phyloP scores from a whole-genome alignment of 2,797 vertebrate genomes.

The Pelobates cultripes region DNA sequence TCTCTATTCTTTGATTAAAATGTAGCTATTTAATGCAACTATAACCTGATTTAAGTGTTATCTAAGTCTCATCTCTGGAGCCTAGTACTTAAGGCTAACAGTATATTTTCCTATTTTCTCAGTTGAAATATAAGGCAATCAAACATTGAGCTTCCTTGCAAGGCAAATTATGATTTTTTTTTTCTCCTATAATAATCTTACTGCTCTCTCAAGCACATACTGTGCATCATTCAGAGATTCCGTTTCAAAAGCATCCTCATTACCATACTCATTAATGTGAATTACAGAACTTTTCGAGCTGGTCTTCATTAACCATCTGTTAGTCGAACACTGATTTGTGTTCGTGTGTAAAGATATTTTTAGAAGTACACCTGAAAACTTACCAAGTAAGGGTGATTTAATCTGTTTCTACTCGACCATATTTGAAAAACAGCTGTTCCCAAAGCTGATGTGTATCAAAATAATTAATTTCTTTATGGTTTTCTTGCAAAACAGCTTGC shows the following conservation, averaged over 20 bases:
- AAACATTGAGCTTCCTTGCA: slow-evolving; percentile 31
- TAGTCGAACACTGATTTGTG: slow-evolving; percentile 73
- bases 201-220: slow-evolving; percentile 70
- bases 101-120: slow-evolving; percentile 17
- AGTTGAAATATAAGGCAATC: slow-evolving; percentile 53
- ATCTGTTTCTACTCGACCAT: slow-evolving; percentile 62
- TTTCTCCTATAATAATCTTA: slow-evolving; percentile 62
- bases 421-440: slow-evolving; percentile 33
- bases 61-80: neutral
- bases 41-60: neutral
- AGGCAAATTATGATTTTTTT: slow-evolving; percentile 55
- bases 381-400: slow-evolving; percentile 61
- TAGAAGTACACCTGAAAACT: slow-evolving; percentile 69
- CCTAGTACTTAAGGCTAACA: neutral
- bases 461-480: no score
- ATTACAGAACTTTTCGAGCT: slow-evolving; percentile 73
- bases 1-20: neutral
- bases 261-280: slow-evolving; percentile 75
- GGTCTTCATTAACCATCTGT: slow-evolving; percentile 77
- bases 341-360: slow-evolving; percentile 69
- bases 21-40: neutral
- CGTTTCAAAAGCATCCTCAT: slow-evolving; percentile 70
- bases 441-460: no score
- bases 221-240: slow-evolving; percentile 63
- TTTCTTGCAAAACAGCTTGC: no score